A percentile compares a stretch with the other conserved stretches of the same genome.
Conservation (phyloP, 2,797 vertebrate species). For the Micrastur ruficollis region DNA sequence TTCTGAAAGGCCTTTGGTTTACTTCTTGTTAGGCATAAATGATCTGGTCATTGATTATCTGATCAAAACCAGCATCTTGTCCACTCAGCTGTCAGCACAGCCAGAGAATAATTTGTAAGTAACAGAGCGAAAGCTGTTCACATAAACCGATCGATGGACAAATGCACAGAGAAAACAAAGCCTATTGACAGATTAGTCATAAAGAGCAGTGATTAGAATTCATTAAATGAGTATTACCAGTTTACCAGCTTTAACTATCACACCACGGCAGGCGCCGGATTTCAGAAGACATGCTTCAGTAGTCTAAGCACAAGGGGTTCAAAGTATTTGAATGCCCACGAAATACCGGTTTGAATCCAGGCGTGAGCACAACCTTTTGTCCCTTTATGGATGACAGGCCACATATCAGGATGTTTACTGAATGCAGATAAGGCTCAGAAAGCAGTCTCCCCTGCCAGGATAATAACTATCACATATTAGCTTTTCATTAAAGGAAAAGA, state of each 20-base stretch:
- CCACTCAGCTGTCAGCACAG: not conserved
- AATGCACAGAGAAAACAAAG: not conserved
- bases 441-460: not conserved
- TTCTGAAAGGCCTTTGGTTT: not conserved
- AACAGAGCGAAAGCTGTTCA: not conserved
- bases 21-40: not conserved
- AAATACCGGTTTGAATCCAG: not conserved
- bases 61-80: not conserved
- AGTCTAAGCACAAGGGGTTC: not conserved
- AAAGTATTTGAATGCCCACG: not conserved
- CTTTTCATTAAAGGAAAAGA: not conserved
- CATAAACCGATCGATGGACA: not conserved
- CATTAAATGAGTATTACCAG: slow-evolving; percentile 1
- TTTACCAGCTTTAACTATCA: slow-evolving; percentile 18
- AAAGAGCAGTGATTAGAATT: slow-evolving; percentile 1
- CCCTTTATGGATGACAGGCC: not conserved
- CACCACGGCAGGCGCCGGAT: not conserved
- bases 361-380: not conserved
- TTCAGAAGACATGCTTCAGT: not conserved
- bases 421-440: not conserved
- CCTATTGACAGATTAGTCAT: not conserved
- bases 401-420: not conserved
- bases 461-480: not conserved
- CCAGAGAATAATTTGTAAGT: slow-evolving; percentile 11
- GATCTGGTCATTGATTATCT: not conserved